A percentile compares a stretch with the other conserved stretches of the same genome.
Conservation (phyloP, 1,140 invertebrate species). For the Dendrolimus punctatus region DNA sequence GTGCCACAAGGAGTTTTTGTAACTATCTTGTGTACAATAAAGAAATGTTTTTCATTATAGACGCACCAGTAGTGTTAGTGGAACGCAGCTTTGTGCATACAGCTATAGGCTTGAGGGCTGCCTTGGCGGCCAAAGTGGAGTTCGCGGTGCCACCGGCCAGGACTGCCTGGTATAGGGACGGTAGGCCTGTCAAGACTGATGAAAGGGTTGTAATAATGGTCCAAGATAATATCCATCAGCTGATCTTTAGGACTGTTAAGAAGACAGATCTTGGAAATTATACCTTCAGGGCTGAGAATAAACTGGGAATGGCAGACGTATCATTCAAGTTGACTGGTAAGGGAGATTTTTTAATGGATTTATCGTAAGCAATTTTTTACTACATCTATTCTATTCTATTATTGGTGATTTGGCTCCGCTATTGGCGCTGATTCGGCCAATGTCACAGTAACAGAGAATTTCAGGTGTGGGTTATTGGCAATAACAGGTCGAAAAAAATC, state of each 20-base stretch:
- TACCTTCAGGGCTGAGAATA: conserved; percentile 83
- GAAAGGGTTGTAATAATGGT: conserved; percentile 74
- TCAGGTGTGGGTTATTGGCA: no score
- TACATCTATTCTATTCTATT: no score
- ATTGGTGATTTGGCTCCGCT: no score
- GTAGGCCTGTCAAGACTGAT: conserved; percentile 71
- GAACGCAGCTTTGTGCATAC: conserved; percentile 80
- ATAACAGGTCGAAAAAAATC: no score
- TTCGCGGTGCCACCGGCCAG: conserved; percentile 78
- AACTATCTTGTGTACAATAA: no score
- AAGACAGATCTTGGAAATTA: conserved; percentile 83
- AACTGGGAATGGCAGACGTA: conserved; percentile 74
- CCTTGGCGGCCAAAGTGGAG: conserved; percentile 78
- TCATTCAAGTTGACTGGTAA: conserved; percentile 63
- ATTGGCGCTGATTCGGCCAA: no score
- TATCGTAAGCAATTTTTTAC: no score
- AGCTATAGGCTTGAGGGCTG: conserved; percentile 76
- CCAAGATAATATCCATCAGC: conserved; percentile 74
- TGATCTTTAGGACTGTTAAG: conserved; percentile 80
- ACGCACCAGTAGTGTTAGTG: conserved; percentile 79
- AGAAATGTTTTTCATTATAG: conserved; percentile 58
- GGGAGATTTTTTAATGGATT: background rate
- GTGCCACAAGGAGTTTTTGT: no score
- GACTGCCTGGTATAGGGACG: conserved; percentile 75
- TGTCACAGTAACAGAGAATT: no score